A percentile compares a stretch with the other conserved stretches of the same genome.
Conservation (phyloP, 2,888 invertebrate genomes). For the Chrysolina haemoptera region DNA sequence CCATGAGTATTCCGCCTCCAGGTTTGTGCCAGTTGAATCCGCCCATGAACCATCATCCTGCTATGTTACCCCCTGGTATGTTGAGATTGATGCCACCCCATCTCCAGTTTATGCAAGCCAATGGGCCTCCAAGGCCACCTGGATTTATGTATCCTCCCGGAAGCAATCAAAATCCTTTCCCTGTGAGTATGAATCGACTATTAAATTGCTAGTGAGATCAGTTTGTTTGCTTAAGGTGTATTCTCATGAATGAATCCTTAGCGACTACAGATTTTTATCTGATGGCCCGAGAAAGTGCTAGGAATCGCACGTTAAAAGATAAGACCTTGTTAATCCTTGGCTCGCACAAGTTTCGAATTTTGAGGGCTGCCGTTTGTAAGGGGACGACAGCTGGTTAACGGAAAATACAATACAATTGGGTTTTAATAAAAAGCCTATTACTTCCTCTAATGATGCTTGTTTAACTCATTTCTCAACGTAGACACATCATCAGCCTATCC, state of each 20-base stretch:
- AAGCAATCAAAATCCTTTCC: slow-evolving; percentile 43
- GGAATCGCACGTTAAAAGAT: no score
- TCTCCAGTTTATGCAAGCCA: slow-evolving; percentile 53
- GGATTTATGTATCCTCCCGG: slow-evolving; percentile 55
- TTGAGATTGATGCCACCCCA: slow-evolving; percentile 59
- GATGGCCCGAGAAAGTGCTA: no score
- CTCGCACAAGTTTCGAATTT: no score
- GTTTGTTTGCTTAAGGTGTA: not conserved
- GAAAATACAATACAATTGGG: no score
- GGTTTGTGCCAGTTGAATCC: slow-evolving; percentile 56
- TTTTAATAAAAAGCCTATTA: no score
- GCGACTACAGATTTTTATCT: no score
- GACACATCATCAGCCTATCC: no score
- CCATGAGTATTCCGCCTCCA: slow-evolving; percentile 67
- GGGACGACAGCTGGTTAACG: no score
- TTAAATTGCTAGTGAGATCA: not conserved
- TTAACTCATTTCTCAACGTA: no score
- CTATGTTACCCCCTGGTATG: slow-evolving; percentile 60
- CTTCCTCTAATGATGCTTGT: no score
- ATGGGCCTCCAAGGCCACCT: slow-evolving; percentile 54
- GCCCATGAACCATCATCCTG: slow-evolving; percentile 47
- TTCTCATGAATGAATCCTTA: not conserved
- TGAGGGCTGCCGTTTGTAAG: no score
- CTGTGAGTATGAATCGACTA: slow-evolving; percentile 41
- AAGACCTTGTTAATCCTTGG: no score